Evolutionary conservation across 1,140 invertebrate genomes (phyloP), one percentile per base, ranked within the genome.

Genomic region (Druon quercuslanigerum): DNA sequence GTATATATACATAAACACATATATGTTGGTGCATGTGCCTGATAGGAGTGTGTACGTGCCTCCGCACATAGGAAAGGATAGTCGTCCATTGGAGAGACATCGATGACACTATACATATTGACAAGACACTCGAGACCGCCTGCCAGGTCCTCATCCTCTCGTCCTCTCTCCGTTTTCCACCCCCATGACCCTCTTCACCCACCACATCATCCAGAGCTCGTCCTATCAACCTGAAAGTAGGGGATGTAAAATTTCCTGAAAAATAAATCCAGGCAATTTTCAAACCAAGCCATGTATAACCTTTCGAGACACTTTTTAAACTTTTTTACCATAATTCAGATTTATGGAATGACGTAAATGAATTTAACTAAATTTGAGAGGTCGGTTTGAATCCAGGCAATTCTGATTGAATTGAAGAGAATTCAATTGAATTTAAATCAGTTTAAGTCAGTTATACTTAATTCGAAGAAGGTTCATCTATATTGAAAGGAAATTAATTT

Each of bases 91-190:
- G 83, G 84, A 88, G 88, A 89, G 87, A 89, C 88, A 89, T 90
- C 87, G 89, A 90, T 90, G 89, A 89, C 87, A 89, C 88, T 89
- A 90, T 89, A 90, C 89, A 90, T 90, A 90, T 90, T 89, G 89
- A 90, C 89, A 89, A 89, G 89, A 88, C 88, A 86, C 86, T 84
- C 78, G 79, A 84, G 78, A 81, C 80, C 78, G 76, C 72, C 74
- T 80, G 74, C 77, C 74, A 76, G 72, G 77, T 82, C 51, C 79
- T 76, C 76, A 52, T 71, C 73, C 73, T 75, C 78, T 56, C 75
- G 66, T 75, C 77, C 75, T 9, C 71, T 73, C 77, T 6, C 51
- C 46, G 66, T 56, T 71, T 46, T 46, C 19, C 8, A 25, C 17
- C 66, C 60, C 60, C 40, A 46, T 16, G 2, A 40, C 73, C 50